A percentile compares a stretch with the other conserved stretches of the same genome.
Evolutionary conservation across 2,888 invertebrate genomes (phyloP).

Genomic region (Muscina levida): DNA sequence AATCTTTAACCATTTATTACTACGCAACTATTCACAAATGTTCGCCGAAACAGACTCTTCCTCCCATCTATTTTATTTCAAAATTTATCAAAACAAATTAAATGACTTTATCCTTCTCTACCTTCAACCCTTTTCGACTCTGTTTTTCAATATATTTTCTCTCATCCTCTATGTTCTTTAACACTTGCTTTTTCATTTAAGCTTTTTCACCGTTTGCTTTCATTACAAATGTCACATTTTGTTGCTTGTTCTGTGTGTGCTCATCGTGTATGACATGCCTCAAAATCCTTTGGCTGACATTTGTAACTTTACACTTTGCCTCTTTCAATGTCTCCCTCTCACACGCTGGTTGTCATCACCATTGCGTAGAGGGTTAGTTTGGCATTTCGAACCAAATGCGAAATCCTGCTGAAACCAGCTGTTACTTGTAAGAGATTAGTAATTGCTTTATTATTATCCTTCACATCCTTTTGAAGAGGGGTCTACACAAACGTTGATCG

Average conservation of each 20-base stretch:
- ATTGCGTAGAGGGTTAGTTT: no score
- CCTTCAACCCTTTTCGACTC: no score
- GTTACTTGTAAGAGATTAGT: slow-evolving; percentile 18
- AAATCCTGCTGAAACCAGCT: slow-evolving; percentile 32
- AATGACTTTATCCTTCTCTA: no score
- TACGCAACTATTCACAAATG: no score
- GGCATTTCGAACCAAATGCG: no score
- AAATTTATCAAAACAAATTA: no score
- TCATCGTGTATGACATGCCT: slow-evolving; percentile 10
- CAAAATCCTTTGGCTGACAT: slow-evolving; percentile 38
- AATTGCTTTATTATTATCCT: slow-evolving; percentile 29
- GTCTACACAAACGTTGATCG: no score
- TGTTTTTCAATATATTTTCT: background rate
- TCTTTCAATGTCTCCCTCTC: background rate
- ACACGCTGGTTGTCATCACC: no score
- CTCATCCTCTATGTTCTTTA: slow-evolving; percentile 5
- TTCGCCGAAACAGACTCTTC: no score
- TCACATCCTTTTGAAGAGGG: background rate
- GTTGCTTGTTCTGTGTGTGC: background rate
- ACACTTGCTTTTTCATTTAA: slow-evolving; percentile 10
- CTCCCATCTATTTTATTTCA: no score
- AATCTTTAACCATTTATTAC: no score
- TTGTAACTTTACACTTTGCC: slow-evolving; percentile 28
- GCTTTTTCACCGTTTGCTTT: slow-evolving; percentile 22
- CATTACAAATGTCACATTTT: slow-evolving; percentile 6